Evolutionary conservation across 2,113 vertebrate species (phyloP), one percentile per base, ranked within the genome.

Genomic region (Ammodramus savannarum): DNA sequence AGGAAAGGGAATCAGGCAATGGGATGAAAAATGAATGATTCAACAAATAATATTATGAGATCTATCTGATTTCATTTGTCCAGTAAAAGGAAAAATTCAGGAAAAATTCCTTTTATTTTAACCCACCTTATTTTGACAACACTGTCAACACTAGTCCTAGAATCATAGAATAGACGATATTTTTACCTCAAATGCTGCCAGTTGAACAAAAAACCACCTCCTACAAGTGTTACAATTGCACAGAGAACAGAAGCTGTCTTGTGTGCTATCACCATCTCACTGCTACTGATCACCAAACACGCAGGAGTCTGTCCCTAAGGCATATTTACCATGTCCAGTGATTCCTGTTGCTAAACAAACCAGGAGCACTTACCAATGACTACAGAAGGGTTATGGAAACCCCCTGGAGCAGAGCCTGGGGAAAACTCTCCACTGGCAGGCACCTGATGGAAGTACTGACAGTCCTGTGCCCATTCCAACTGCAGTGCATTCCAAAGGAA

Each of bases 101-200:
- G 61, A 36, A 77, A 77, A 23, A 34, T 13, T 15, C 13, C 6
- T 4, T 51, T 77, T 65, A 39, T 54, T 74, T 86, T 51, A 72
- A 51, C 41, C 17, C 57, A 78, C 29, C 32, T 90, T 61, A 81
- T 81, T 87, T 80, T 90, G 71, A 77, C 46, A 85, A 46, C 26
- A 87, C 59, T 23, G 58, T 59, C 51, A 76, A 63, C 43, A 27
- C 21, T 20, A 52, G 29, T 15, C 54, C 43, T 49, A 69, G 63
- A 72, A 36, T 14, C 1, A 0, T 2, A 1, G 0, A 29, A 69
- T 3, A 76, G 57, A 61, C 23, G 34, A 9, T 32, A 25, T 65
- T 83, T 96, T 90, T 34, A 87, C 48, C 63, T 4, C 31, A 46
- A 54, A 44, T 61, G 19, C 34, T 49, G 62, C 22, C 54, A 48